Percentiles rank a stretch among this genome's conserved stretches.
Evolutionary conservation across 2,113 vertebrate species (phyloP).

Genomic region (Euleptes europaea): DNA sequence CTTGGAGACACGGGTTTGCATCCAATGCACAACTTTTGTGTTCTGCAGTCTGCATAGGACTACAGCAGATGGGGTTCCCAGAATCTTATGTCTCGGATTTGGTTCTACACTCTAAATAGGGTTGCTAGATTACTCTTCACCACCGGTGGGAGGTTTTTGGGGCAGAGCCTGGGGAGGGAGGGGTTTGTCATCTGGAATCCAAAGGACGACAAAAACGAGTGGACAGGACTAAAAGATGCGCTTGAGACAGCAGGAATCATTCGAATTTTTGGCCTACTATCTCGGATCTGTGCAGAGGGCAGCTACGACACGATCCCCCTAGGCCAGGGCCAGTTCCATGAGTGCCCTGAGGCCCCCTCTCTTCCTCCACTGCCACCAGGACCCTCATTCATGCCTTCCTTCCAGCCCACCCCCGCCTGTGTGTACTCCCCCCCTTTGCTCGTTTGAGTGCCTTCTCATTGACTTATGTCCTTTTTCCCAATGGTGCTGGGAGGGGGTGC

Average conservation of each 20-base stretch:
- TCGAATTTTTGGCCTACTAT: background rate
- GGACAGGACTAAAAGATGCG: background rate
- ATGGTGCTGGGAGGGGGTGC: too few relatives aligned
- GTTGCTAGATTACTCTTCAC: too few relatives aligned
- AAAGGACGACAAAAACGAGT: background rate
- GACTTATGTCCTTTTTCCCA: too few relatives aligned
- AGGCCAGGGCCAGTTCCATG: background rate
- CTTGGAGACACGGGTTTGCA: background rate
- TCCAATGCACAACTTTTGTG: background rate
- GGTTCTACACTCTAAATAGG: background rate
- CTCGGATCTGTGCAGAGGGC: background rate
- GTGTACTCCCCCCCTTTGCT: too few relatives aligned
- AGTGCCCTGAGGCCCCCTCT: too few relatives aligned
- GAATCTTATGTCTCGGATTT: background rate
- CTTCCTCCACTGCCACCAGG: too few relatives aligned
- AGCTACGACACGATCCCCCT: background rate
- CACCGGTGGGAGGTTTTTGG: too few relatives aligned
- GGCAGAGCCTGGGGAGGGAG: too few relatives aligned
- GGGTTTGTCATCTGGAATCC: too few relatives aligned
- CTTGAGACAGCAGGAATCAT: background rate
- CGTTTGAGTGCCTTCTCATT: too few relatives aligned
- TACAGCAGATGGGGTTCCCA: background rate
- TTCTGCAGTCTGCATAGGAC: background rate
- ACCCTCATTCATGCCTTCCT: too few relatives aligned
- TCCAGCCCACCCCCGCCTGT: too few relatives aligned